phyloP scores from a whole-genome alignment of 2,113 vertebrate species.

The Tragelaphus imberbis region DNA sequence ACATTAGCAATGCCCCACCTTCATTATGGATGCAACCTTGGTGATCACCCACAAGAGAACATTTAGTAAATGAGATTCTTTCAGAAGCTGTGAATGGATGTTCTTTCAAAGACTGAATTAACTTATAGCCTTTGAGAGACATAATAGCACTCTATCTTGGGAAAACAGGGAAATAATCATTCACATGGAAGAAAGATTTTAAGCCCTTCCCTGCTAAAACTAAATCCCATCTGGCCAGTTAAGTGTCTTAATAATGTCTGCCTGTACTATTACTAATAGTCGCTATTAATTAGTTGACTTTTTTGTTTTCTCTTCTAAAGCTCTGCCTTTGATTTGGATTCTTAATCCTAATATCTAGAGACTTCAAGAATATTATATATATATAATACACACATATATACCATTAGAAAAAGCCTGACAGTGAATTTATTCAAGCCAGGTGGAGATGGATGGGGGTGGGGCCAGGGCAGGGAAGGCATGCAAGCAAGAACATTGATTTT shows the following conservation, averaged over 20 bases:
- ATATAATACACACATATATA: neutral
- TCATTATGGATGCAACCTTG: neutral
- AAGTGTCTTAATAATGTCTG: neutral
- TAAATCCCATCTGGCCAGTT: neutral
- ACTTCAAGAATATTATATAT: neutral
- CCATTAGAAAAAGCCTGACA: neutral
- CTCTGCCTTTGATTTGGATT: neutral
- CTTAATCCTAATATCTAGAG: neutral
- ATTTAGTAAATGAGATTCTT: constrained; percentile 38
- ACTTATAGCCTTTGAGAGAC: constrained; percentile 18
- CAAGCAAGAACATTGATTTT: neutral
- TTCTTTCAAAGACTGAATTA: constrained; percentile 51
- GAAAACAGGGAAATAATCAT: constrained; percentile 31
- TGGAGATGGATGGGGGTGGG: neutral
- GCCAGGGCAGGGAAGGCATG: neutral
- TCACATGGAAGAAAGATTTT: neutral
- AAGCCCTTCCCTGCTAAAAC: neutral
- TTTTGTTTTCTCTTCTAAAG: neutral
- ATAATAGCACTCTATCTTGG: neutral
- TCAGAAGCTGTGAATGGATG: constrained; percentile 41
- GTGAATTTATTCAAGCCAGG: neutral
- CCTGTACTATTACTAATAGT: neutral
- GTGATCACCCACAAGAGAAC: neutral
- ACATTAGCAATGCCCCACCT: neutral
- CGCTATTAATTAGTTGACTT: neutral